These are phyloP conservation scores for Adela reaumurella DNA, from an alignment of 2,888 invertebrate genomes.

Conservation along the genomic window DNA sequence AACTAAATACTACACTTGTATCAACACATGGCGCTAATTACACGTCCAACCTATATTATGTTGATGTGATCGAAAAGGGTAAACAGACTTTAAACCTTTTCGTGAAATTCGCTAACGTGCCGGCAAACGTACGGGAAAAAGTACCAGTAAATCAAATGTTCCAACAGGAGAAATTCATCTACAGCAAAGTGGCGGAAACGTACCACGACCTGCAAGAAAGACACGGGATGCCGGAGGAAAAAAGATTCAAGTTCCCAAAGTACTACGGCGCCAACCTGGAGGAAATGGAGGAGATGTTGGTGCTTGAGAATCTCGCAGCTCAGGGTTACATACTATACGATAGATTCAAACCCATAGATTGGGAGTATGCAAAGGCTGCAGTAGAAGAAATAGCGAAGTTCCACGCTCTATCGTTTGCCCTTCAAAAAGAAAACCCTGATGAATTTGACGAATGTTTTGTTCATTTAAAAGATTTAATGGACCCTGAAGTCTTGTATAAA, in stretches of 20 bases:
- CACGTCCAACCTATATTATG: background rate
- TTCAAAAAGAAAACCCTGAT: slow-evolving; percentile 19
- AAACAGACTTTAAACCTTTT: slow-evolving; percentile 17
- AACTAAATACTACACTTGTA: background rate
- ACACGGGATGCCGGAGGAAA: slow-evolving; percentile 6
- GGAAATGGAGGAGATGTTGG: slow-evolving; percentile 14
- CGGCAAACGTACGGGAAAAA: slow-evolving; percentile 19
- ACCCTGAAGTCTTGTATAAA: slow-evolving; percentile 3
- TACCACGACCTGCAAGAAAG: slow-evolving; percentile 8
- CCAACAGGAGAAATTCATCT: slow-evolving; percentile 3
- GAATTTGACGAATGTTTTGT: no score
- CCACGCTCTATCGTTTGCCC: slow-evolving; percentile 25
- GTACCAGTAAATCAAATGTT: slow-evolving; percentile 11
- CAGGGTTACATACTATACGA: slow-evolving; percentile 20
- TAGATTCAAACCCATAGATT: slow-evolving; percentile 19
- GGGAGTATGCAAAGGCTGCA: slow-evolving; percentile 18
- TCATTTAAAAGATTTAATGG: slow-evolving; percentile 2
- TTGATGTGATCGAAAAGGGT: background rate
- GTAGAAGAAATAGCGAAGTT: slow-evolving; percentile 21
- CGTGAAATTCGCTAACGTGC: slow-evolving; percentile 25
- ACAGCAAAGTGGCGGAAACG: slow-evolving; percentile 1
- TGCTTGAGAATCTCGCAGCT: slow-evolving; percentile 19
- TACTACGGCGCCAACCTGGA: slow-evolving; percentile 13
- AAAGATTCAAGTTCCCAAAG: slow-evolving; percentile 10
- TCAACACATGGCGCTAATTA: background rate